Evolutionary conservation across 1,140 invertebrate genomes (phyloP).

Genomic region (Drosophila trapezifrons): DNA sequence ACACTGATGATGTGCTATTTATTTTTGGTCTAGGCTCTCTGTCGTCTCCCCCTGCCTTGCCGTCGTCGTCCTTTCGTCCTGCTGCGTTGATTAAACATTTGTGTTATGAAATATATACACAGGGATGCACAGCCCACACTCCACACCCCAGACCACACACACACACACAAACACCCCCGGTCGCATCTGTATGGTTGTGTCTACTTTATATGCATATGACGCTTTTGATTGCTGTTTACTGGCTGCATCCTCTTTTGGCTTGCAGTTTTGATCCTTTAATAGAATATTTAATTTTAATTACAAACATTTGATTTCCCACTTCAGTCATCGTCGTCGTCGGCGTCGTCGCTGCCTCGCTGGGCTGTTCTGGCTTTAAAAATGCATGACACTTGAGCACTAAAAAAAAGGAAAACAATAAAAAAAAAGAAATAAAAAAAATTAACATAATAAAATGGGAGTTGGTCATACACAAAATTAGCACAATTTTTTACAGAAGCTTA

Average conservation of each 20-base stretch:
- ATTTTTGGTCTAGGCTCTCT: slow-evolving; percentile 51
- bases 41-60: slow-evolving; percentile 5
- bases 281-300: slow-evolving; percentile 83
- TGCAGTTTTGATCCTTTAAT: slow-evolving; percentile 82
- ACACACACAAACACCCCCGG: no score
- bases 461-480: no score
- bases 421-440: neutral
- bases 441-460: neutral
- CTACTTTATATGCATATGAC: slow-evolving; percentile 55
- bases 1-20: slow-evolving; percentile 66
- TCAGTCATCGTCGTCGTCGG: slow-evolving; percentile 59
- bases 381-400: slow-evolving; percentile 40
- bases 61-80: slow-evolving; percentile 13
- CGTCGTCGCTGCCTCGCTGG: slow-evolving; percentile 18
- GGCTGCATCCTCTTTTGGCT: slow-evolving; percentile 70
- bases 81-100: slow-evolving; percentile 78
- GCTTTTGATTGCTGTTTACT: slow-evolving; percentile 79
- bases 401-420: slow-evolving; percentile 1
- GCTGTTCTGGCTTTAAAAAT: slow-evolving; percentile 62
- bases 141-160: no score
- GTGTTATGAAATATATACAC: slow-evolving; percentile 74
- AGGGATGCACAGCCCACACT: slow-evolving; percentile 1
- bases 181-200: slow-evolving; percentile 7
- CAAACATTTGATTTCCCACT: slow-evolving; percentile 83
- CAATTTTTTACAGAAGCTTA: no score